Percentiles rank a stretch among this genome's conserved stretches.
Evolutionary conservation across 2,888 invertebrate species (phyloP).

Genomic region (Pilophorus perplexus): DNA sequence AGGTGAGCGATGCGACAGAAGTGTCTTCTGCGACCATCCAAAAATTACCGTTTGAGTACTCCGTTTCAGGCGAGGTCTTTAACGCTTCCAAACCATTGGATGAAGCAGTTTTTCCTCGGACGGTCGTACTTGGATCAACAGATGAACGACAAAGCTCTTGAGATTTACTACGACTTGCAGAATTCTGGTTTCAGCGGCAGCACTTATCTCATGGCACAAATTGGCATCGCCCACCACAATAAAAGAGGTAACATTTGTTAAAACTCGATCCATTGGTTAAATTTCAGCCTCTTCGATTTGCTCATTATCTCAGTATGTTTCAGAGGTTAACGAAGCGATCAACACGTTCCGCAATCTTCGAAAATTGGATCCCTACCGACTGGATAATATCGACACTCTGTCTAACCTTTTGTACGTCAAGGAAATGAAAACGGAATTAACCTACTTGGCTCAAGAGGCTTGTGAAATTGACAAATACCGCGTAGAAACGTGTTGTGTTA

Average conservation of each 20-base stretch:
- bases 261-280: neutral
- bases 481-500: constrained; percentile 96
- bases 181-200: constrained; percentile 80
- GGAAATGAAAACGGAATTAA: constrained; percentile 86
- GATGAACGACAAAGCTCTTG: constrained; percentile 83
- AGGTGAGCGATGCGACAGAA: no score
- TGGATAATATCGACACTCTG: constrained; percentile 95
- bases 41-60: neutral
- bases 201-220: constrained; percentile 85
- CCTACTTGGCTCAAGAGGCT: constrained; percentile 88
- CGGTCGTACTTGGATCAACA: constrained; percentile 88
- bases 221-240: constrained; percentile 90
- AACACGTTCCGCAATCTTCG: constrained; percentile 79
- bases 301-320: constrained; percentile 47
- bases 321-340: constrained; percentile 87
- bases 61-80: constrained; percentile 53
- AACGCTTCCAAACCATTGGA: constrained; percentile 81
- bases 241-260: constrained; percentile 64
- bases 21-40: no score
- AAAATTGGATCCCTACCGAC: constrained; percentile 82
- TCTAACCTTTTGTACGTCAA: constrained; percentile 94
- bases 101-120: constrained; percentile 87
- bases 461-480: constrained; percentile 93
- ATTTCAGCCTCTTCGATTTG: neutral
- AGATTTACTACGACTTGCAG: constrained; percentile 73